These are phyloP conservation scores for Lepisosteus oculatus DNA, from an alignment of 2,113 vertebrate species.

Conservation along the genomic window DNA sequence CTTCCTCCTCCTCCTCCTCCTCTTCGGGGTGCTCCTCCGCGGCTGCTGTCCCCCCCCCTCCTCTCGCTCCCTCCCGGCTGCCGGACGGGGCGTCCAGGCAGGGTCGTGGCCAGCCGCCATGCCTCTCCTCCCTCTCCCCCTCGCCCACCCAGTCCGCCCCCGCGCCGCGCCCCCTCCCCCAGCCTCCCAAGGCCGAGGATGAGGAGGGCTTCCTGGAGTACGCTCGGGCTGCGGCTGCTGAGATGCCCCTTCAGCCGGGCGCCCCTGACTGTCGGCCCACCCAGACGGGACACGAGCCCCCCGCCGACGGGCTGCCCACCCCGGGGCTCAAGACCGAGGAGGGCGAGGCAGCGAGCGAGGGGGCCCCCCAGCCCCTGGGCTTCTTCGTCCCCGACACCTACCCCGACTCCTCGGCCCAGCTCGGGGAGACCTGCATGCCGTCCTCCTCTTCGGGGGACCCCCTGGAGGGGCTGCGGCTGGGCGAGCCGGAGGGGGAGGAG, in stretches of 20 bases:
- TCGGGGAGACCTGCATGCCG: slow-evolving; percentile 36
- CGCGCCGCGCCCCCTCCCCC: neutral
- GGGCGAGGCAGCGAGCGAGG: slow-evolving; percentile 30
- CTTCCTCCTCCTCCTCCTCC: slow-evolving; percentile 29
- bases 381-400: slow-evolving; percentile 39
- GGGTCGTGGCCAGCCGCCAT: neutral
- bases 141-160: slow-evolving; percentile 46
- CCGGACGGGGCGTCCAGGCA: slow-evolving; percentile 19
- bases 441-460: slow-evolving; percentile 47
- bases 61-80: slow-evolving; percentile 49
- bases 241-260: neutral
- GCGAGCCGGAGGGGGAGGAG: slow-evolving; percentile 8
- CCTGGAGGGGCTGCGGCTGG: slow-evolving; percentile 30
- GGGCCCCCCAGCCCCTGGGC: slow-evolving; percentile 15
- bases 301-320: slow-evolving; percentile 27
- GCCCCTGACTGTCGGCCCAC: slow-evolving; percentile 5
- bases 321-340: slow-evolving; percentile 54
- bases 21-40: slow-evolving; percentile 30
- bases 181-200: slow-evolving; percentile 1
- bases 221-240: neutral
- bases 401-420: slow-evolving; percentile 47
- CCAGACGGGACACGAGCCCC: slow-evolving; percentile 7
- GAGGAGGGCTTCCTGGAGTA: neutral
- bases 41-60: slow-evolving; percentile 57
- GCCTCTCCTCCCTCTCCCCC: slow-evolving; percentile 35